Conservation (phyloP, 2,888 invertebrate species). For the Octonoba sinensis region DNA sequence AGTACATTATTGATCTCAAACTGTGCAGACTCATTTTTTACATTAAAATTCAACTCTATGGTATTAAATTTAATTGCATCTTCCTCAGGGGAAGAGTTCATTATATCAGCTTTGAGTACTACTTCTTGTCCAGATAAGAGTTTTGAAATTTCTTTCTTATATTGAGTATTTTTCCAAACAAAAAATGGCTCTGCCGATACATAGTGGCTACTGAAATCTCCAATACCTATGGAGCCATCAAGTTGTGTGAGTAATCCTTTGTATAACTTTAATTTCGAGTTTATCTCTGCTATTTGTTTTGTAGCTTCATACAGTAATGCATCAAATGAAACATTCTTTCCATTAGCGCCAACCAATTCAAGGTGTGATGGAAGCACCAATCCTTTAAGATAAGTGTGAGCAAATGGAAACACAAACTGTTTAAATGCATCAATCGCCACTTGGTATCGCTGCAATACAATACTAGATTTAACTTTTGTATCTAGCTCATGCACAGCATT, state of each 20-base stretch:
- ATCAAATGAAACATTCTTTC: not conserved
- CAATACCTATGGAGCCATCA: not conserved
- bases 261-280: conserved; percentile 1
- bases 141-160: not conserved
- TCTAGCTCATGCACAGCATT: not conserved
- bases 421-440: conserved; percentile 14
- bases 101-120: conserved; percentile 15
- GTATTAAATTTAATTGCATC: conserved; percentile 22
- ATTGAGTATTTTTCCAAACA: conserved; percentile 1
- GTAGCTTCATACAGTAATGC: not conserved
- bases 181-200: conserved; percentile 1
- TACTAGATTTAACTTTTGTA: not conserved
- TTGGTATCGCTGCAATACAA: not conserved
- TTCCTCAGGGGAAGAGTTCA: not conserved
- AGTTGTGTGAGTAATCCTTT: not conserved
- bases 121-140: conserved; percentile 24
- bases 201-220: conserved; percentile 12
- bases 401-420: conserved; percentile 29
- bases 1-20: not conserved
- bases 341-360: not conserved
- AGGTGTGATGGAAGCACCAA: not conserved
- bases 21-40: not conserved
- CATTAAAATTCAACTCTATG: conserved; percentile 11
- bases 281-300: not conserved
- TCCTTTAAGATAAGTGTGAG: conserved; percentile 4